Evolutionary conservation across 1,140 invertebrate species (phyloP), one percentile per base, ranked within the genome.

Genomic region (Catajapyx aquilonaris): DNA sequence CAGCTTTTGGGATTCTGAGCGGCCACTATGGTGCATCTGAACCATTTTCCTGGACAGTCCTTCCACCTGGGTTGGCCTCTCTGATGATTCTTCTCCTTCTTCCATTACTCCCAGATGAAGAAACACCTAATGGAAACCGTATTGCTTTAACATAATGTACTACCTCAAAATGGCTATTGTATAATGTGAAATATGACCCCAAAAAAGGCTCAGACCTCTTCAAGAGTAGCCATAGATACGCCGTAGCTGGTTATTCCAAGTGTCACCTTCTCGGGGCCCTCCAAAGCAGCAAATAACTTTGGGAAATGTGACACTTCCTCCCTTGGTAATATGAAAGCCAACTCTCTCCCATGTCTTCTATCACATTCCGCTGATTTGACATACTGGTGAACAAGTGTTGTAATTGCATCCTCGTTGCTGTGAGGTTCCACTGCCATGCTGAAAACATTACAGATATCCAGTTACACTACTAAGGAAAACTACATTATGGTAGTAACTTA

Each of bases 171-270:
- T 34, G 18, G 28, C 31, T 34, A 22, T 32, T n/a, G 2, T 20
- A 37, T 37, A 22, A 36, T 38, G 28, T 10, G 13, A 17, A 33
- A 21, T 34, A 42, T 37, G 34, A 35, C 17, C 10, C 20, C 23
- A 20, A 30, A 38, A 34, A 38, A 34, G 20, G 22, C 31, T 18
- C 35, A 34, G 10, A 84, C 85, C 54, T 94, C 86, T 56, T 94
- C 87, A 38, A 94, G 54, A 0, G 86, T 87, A 11, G 86, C 90
- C 75, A 91, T 88, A 18, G 85, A 88, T 1, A 93, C 76, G 0
- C 86, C 86, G 53, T 85, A 91, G 49, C 77, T 85, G 40, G 68
- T 74, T 35, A 91, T 77, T 16, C 76, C 76, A 11, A 77, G 53
- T 44, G 64, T 64, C n/a, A 65, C 65, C 37, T 64, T 67, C 23